Evolutionary conservation across 2,888 invertebrate species (phyloP).

Genomic region (Melieria picta): DNA sequence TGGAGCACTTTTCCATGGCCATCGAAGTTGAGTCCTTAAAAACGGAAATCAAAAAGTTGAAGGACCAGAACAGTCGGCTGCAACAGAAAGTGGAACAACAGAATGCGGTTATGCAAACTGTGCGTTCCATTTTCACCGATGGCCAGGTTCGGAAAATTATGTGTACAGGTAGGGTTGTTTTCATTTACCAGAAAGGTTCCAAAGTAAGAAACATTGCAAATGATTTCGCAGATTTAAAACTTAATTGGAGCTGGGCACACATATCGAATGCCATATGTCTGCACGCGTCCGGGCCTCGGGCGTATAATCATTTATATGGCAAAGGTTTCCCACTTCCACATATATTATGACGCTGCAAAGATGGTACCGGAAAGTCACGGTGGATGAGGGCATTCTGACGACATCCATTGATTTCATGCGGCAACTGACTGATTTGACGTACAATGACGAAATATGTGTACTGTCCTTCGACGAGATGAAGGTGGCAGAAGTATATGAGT

Average conservation of each 20-base stretch:
- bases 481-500: constrained; percentile 2
- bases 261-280: too few relatives aligned
- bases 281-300: background rate
- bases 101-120: background rate
- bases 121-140: background rate
- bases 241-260: too few relatives aligned
- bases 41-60: background rate
- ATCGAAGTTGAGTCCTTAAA: background rate
- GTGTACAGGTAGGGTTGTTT: background rate
- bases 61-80: background rate
- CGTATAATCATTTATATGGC: too few relatives aligned
- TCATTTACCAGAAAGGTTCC: too few relatives aligned
- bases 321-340: too few relatives aligned
- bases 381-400: constrained; percentile 10
- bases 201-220: too few relatives aligned
- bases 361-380: constrained; percentile 4
- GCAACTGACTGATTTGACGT: background rate
- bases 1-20: background rate
- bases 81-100: background rate
- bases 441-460: constrained; percentile 4
- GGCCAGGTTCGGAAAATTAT: background rate
- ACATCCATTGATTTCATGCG: background rate
- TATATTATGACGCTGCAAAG: background rate
- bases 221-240: too few relatives aligned
- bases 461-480: constrained; percentile 13